phyloP scores from a whole-genome alignment of 2,888 invertebrate genomes.

The Pachydiplax longipennis region DNA sequence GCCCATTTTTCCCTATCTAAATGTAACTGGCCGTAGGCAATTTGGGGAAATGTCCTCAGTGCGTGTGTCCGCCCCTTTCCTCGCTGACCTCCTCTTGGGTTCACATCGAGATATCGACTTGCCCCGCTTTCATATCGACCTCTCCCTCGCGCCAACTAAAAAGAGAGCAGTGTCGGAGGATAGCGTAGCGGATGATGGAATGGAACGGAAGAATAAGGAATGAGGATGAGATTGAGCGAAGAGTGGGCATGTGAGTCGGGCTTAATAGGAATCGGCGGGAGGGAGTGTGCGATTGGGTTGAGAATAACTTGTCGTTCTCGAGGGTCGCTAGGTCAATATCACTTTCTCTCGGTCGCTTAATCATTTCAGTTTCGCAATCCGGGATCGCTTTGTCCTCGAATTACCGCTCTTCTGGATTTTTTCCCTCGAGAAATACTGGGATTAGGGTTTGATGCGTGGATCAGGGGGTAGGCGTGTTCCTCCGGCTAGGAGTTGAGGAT shows the following conservation, averaged over 20 bases:
- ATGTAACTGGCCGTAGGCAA: background rate
- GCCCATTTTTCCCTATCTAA: background rate
- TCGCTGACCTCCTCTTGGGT: conserved; percentile 37
- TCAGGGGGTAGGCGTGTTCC: too few relatives aligned
- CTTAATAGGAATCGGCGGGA: background rate
- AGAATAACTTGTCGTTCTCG: background rate
- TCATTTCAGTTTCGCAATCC: too few relatives aligned
- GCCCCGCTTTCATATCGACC: conserved; percentile 40
- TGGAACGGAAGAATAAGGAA: background rate
- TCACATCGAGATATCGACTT: conserved; percentile 44
- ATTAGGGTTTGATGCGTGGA: too few relatives aligned
- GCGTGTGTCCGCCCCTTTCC: background rate
- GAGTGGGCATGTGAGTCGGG: background rate
- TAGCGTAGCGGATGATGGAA: background rate
- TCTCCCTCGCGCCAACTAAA: background rate
- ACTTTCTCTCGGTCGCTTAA: too few relatives aligned
- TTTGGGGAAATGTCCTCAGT: background rate
- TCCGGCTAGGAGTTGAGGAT: too few relatives aligned
- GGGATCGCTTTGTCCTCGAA: too few relatives aligned
- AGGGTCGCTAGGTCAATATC: too few relatives aligned
- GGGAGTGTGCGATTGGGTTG: background rate
- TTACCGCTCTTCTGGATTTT: too few relatives aligned
- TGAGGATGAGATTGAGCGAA: background rate
- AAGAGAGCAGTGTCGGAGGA: background rate
- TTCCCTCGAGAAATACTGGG: too few relatives aligned